Conservation (phyloP, 2,797 vertebrate genomes). For the Microchirus variegatus region DNA sequence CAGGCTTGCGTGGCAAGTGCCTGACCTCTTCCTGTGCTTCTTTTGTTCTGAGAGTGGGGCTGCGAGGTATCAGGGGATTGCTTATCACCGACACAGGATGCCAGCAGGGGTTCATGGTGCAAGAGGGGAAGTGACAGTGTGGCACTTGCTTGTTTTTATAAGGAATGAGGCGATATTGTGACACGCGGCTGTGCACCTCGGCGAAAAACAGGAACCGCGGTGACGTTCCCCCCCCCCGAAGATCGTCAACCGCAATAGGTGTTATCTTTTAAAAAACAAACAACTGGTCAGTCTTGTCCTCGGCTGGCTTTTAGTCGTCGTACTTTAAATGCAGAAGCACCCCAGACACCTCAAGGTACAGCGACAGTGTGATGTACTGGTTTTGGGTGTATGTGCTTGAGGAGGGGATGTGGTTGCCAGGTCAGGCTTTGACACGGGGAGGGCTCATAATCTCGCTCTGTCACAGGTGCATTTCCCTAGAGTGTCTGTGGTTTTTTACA, state of each 20-base stretch:
- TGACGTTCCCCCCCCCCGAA: constrained; percentile 50
- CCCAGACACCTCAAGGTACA: background rate
- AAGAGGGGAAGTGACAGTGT: constrained; percentile 76
- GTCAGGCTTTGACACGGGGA: constrained; percentile 54
- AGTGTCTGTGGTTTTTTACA: constrained; percentile 78
- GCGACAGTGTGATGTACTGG: constrained; percentile 29
- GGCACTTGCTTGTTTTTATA: constrained; percentile 73
- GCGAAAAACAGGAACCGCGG: constrained; percentile 67
- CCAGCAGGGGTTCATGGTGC: constrained; percentile 69
- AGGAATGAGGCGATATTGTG: constrained; percentile 64
- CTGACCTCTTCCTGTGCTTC: constrained; percentile 74
- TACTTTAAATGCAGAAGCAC: background rate
- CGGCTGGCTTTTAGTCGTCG: background rate
- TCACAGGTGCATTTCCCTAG: constrained; percentile 80
- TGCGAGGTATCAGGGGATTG: constrained; percentile 65
- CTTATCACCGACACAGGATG: constrained; percentile 81
- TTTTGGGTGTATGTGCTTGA: constrained; percentile 46
- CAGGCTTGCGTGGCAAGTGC: constrained; percentile 56
- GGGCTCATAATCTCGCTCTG: constrained; percentile 53
- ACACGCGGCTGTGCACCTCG: constrained; percentile 62
- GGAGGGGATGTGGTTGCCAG: constrained; percentile 74
- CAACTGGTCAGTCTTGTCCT: background rate
- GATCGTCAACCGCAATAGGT: constrained; percentile 30
- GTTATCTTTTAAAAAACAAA: constrained; percentile 3
- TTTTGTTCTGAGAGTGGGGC: constrained; percentile 73